These are phyloP conservation scores for Drosophila orena DNA, from an alignment of 1,140 invertebrate genomes.

Conservation along the genomic window DNA sequence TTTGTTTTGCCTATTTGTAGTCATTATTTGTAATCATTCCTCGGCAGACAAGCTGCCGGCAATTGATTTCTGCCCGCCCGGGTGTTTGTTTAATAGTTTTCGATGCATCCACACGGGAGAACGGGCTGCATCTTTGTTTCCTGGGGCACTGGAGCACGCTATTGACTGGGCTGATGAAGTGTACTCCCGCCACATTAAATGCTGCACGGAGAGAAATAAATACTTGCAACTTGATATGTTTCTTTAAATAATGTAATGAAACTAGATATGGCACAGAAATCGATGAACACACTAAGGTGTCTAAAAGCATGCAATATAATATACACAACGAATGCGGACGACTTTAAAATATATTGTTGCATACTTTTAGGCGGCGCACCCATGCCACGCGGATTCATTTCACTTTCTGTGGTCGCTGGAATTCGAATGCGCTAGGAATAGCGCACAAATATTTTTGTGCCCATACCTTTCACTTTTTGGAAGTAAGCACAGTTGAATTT, in stretches of 20 bases:
- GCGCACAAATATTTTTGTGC: background rate
- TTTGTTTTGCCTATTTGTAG: conserved; percentile 50
- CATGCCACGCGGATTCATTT: background rate
- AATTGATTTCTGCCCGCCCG: conserved; percentile 62
- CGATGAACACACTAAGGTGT: background rate
- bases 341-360: background rate
- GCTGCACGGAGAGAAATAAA: background rate
- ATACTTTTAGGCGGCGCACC: background rate
- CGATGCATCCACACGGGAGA: background rate
- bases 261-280: too few relatives aligned
- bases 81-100: conserved; percentile 51
- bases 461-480: background rate
- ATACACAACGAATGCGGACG: too few relatives aligned
- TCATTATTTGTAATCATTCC: conserved; percentile 49
- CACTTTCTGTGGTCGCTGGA: background rate
- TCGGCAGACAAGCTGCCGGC: conserved; percentile 57
- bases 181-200: conserved; percentile 17
- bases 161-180: conserved; percentile 30
- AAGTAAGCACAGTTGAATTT: background rate
- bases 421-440: background rate
- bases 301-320: background rate
- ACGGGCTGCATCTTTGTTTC: conserved; percentile 10
- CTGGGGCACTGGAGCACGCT: conserved; percentile 13
- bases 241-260: too few relatives aligned
- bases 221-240: background rate